Conservation (phyloP, 2,797 vertebrate species). For the Dallia pectoralis region DNA sequence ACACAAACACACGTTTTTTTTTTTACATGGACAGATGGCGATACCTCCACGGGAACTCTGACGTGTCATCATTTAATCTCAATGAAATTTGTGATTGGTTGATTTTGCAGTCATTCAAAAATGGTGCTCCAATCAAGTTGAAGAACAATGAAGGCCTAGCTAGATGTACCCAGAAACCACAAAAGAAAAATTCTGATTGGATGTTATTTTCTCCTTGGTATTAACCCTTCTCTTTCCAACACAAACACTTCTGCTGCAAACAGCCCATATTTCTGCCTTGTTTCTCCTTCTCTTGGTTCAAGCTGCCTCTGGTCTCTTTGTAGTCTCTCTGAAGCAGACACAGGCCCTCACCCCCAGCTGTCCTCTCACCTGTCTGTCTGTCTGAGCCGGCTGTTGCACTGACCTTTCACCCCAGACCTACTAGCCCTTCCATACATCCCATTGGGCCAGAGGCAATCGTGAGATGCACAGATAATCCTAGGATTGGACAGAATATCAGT, state of each 20-base stretch:
- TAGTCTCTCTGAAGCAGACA: conserved; percentile 47
- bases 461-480: background rate
- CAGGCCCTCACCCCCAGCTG: conserved; percentile 54
- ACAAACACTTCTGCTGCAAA: background rate
- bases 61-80: too few relatives aligned
- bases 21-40: conserved; percentile 34
- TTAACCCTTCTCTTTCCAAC: too few relatives aligned
- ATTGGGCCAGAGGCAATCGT: conserved; percentile 22
- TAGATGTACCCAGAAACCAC: too few relatives aligned
- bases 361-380: conserved; percentile 51
- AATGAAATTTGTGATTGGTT: too few relatives aligned
- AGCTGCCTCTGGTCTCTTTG: conserved; percentile 50
- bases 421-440: conserved; percentile 38
- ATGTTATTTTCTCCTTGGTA: too few relatives aligned
- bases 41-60: background rate
- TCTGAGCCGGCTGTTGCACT: conserved; percentile 54
- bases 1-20: background rate
- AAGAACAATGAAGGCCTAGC: too few relatives aligned
- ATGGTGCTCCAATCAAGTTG: too few relatives aligned
- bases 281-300: conserved; percentile 36
- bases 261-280: background rate
- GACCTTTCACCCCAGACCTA: conserved; percentile 52
- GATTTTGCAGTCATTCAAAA: too few relatives aligned
- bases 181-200: too few relatives aligned
- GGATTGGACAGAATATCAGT: background rate